These are phyloP conservation scores for Pavo muticus DNA, from an alignment of 2,113 vertebrate genomes.

Conservation along the genomic window DNA sequence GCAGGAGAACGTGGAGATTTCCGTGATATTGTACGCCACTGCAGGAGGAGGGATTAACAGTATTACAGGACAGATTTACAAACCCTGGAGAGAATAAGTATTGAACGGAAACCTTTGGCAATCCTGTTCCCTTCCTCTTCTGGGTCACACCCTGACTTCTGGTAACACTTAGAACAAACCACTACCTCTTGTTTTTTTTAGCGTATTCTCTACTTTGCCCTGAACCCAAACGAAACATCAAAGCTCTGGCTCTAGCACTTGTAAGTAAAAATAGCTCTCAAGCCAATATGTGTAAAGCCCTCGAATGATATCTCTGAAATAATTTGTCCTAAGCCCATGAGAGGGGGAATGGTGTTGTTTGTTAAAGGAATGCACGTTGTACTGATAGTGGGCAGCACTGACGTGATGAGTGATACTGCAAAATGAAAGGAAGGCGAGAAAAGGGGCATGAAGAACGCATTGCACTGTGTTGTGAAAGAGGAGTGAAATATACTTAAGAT, in stretches of 20 bases:
- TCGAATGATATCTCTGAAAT: conserved; percentile 34
- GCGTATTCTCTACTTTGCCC: not conserved
- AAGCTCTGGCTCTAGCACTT: conserved; percentile 28
- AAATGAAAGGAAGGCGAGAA: conserved; percentile 34
- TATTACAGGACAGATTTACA: conserved; percentile 8
- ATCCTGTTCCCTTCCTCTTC: conserved; percentile 18
- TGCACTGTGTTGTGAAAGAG: not conserved
- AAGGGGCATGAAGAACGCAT: not conserved
- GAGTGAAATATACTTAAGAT: not conserved
- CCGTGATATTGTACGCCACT: not conserved
- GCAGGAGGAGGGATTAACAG: conserved; percentile 20
- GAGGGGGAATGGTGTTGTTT: not conserved
- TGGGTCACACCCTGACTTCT: conserved; percentile 33
- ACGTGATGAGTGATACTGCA: not conserved
- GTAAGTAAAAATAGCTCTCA: conserved; percentile 42
- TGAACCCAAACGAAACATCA: conserved; percentile 34
- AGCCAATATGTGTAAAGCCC: conserved; percentile 40
- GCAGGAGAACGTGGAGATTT: conserved; percentile 5
- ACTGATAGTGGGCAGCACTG: conserved; percentile 32
- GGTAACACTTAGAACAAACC: conserved; percentile 22
- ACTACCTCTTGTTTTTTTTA: conserved; percentile 33
- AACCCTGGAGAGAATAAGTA: conserved; percentile 14
- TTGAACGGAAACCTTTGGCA: conserved; percentile 40
- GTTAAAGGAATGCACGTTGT: not conserved
- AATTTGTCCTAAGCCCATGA: conserved; percentile 6